phyloP scores from a whole-genome alignment of 2,888 invertebrate genomes.

The Tenthredo livida region DNA sequence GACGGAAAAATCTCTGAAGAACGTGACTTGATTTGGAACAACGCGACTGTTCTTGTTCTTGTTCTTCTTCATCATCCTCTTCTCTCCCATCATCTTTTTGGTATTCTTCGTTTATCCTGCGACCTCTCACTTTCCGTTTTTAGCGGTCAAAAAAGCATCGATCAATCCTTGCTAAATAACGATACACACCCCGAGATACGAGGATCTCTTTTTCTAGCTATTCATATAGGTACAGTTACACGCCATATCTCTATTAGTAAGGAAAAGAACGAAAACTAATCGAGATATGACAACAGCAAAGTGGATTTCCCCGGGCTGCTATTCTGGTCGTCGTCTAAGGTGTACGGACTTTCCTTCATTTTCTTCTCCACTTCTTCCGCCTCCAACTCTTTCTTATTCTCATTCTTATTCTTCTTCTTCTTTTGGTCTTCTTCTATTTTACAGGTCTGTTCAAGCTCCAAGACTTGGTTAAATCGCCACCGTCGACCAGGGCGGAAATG shows the following conservation, averaged over 20 bases:
- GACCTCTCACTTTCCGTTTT: not conserved
- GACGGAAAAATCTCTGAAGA: conserved; percentile 47
- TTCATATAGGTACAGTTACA: conserved; percentile 22
- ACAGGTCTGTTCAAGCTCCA: conserved; percentile 90
- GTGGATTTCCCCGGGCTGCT: conserved; percentile 18
- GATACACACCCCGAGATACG: not conserved
- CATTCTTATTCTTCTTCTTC: conserved; percentile 35
- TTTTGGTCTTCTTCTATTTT: conserved; percentile 53
- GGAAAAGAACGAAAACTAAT: conserved; percentile 5
- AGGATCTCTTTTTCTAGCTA: conserved; percentile 53
- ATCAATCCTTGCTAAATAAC: conserved; percentile 41
- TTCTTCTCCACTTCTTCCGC: conserved; percentile 8
- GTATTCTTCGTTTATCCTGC: not conserved
- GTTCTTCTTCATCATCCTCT: conserved; percentile 34
- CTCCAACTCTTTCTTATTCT: not conserved
- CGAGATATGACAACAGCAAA: conserved; percentile 35
- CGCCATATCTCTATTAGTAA: not conserved
- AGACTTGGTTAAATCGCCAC: conserved; percentile 88
- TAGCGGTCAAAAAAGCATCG: conserved; percentile 52
- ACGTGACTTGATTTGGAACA: conserved; percentile 44
- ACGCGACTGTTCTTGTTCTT: conserved; percentile 40
- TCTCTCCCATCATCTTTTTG: conserved; percentile 29
- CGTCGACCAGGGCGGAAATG: conserved; percentile 85
- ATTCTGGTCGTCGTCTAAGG: conserved; percentile 28
- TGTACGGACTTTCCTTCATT: conserved; percentile 50